Evolutionary conservation across 2,797 vertebrate species (phyloP).

Genomic region (Leptatherina wallacei): DNA sequence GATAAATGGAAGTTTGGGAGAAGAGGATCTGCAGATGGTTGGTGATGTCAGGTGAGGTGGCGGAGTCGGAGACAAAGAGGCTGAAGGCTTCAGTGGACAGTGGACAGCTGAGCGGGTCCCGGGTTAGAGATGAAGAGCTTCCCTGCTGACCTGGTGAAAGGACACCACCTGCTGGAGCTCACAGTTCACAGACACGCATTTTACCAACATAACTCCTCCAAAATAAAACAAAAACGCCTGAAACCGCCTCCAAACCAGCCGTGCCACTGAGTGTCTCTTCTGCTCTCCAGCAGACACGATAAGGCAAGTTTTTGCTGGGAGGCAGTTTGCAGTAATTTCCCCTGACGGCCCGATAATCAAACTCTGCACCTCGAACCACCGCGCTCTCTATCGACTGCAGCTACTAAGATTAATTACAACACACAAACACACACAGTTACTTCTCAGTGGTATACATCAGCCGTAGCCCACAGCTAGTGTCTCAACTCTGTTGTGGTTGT

Average conservation of each 20-base stretch:
- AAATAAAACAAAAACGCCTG: slow-evolving; percentile 26
- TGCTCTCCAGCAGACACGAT: slow-evolving; percentile 60
- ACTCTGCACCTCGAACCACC: slow-evolving; percentile 65
- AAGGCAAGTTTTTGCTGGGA: slow-evolving; percentile 68
- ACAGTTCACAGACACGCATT: slow-evolving; percentile 73
- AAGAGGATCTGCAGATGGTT: slow-evolving; percentile 29
- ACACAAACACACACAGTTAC: slow-evolving; percentile 58
- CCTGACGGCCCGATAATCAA: slow-evolving; percentile 72
- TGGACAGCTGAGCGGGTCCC: slow-evolving; percentile 27
- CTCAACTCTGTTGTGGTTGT: slow-evolving; percentile 61
- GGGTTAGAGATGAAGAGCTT: slow-evolving; percentile 59
- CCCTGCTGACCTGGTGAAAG: slow-evolving; percentile 87
- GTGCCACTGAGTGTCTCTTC: slow-evolving; percentile 24
- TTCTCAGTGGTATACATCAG: slow-evolving; percentile 72
- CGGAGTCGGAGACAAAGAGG: slow-evolving; percentile 17
- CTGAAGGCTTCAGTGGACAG: slow-evolving; percentile 19
- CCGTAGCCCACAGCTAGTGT: slow-evolving; percentile 74
- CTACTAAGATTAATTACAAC: slow-evolving; percentile 79
- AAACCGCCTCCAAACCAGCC: slow-evolving; percentile 32
- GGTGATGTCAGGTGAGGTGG: slow-evolving; percentile 23
- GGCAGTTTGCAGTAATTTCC: slow-evolving; percentile 79
- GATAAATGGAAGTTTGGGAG: slow-evolving; percentile 40
- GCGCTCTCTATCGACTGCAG: slow-evolving; percentile 68
- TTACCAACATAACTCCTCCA: slow-evolving; percentile 10
- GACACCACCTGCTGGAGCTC: slow-evolving; percentile 93